Base-by-base conservation (phyloP, 2,797 vertebrate species). In the Trachops cirrhosus region DNA sequence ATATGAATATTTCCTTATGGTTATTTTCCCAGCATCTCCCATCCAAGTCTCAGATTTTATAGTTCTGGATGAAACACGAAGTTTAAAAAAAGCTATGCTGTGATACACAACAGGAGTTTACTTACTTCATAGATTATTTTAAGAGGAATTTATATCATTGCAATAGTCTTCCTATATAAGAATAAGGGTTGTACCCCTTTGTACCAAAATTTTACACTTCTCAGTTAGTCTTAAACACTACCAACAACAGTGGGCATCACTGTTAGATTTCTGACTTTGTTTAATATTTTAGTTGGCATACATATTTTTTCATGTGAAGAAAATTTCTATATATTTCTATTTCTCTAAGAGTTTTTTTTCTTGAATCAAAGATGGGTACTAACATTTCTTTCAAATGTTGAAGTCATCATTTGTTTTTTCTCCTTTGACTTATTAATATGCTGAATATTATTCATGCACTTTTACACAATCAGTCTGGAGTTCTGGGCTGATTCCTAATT, bases 351-450 rank as follows among this genome's bases (percentile, higher is more conserved):
- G 19, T 37, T 94, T 92, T 97, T 96, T 46, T 80, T 86, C 64
- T 86, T 86, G n/a, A 92, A 92, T 88, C 50, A 88, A 68, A 24
- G 93, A 85, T 94, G 48, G 75, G 32, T 92, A 93, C 89, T 78
- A 52, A 82, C 86, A 89, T 3, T 90, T 95, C 26, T 90, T 54
- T 52, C 19, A 52, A 19, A 97, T 95, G 92, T 95, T 95, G 57
- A 93, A 94, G 54, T 82, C 79, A 96, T 93, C 83, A 86, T 91
- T 95, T 94, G 73, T 94, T 95, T 94, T 64, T 74, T 34, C 83
- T 92, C 86, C 79, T 59, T 96, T 97, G 82, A 96, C 62, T 97
- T 95, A 93, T 96, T 96, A 97, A 96, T 93, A 85, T 95, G 85
- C 62, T 92, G 86, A 92, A 89, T 86, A 93, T 96, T 96, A 96